These are phyloP conservation scores for Tiphia femorata DNA, from an alignment of 2,888 invertebrate species.

Conservation along the genomic window DNA sequence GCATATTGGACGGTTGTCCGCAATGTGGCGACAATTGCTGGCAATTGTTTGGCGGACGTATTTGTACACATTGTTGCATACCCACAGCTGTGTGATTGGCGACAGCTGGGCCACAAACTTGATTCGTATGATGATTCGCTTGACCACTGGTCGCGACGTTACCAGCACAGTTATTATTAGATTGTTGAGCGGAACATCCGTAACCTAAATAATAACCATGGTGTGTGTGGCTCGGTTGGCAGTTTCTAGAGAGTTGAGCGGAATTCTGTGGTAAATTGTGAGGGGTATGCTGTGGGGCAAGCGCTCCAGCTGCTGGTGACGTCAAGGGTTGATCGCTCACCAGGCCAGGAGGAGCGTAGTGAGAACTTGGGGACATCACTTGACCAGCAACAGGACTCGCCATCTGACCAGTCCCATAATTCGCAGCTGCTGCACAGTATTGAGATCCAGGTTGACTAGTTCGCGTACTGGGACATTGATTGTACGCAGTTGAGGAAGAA, in stretches of 20 bases:
- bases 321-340: constrained; percentile 63
- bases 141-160: constrained; percentile 27
- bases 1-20: constrained; percentile 62
- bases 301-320: constrained; percentile 63
- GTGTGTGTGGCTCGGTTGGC: constrained; percentile 53
- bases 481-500: constrained; percentile 54
- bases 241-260: constrained; percentile 63
- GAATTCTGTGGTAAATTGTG: constrained; percentile 60
- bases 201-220: constrained; percentile 56
- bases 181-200: constrained; percentile 54
- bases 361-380: constrained; percentile 64
- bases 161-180: constrained; percentile 24
- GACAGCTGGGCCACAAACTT: constrained; percentile 44
- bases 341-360: constrained; percentile 57
- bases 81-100: constrained; percentile 34
- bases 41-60: constrained; percentile 46
- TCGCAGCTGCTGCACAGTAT: constrained; percentile 60
- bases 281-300: constrained; percentile 60
- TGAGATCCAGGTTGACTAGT: constrained; percentile 52
- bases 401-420: constrained; percentile 52
- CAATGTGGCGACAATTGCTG: constrained; percentile 59
- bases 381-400: constrained; percentile 55
- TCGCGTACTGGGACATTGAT: constrained; percentile 60
- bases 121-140: constrained; percentile 42
- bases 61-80: constrained; percentile 45